Base-by-base conservation (phyloP, 2,113 vertebrate species). In the Cinclus mexicanus region DNA sequence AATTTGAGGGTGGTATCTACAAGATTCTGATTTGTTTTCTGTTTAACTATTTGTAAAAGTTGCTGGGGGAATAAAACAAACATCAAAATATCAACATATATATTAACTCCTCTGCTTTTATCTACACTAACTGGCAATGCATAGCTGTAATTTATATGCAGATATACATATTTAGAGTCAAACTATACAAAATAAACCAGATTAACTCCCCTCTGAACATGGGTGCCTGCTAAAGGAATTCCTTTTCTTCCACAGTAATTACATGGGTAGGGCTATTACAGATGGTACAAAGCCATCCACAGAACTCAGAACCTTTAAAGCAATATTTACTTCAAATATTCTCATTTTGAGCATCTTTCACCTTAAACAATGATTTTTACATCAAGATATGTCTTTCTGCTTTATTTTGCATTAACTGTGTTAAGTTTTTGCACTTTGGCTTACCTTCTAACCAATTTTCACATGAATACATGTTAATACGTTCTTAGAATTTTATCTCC, bases 1-100 rank as follows among this genome's bases (percentile, higher is more conserved):
- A 99, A 99, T 94, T 99, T 99, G 80, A 99, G 98, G 10, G 99
- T 99, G 90, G 99, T 99, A 60, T 99, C 99, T 97, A 99, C 99
- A 33, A 98, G 98, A 82, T 98, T 99, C 97, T 99, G 99, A 93
- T 98, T 98, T 5, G 99, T 99, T 98, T 99, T 99, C 98, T 99
- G 99, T 92, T 99, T 98, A 93, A 99, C 99, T 57, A 99, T 99
- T 98, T 99, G 99, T 88, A 99, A 98, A 95, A 99, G 98, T 99
- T 99, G 99, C 99, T 99, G 74, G 25, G 11, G 22, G 0, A 3
- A 9, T 11, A 24, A 26, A 78, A 25, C 64, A n/a, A 25, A 14
- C 74, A 20, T 10, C 3, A 10, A 63, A 56, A 83, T 72, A 60
- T 44, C 6, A 65, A 71, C 33, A n/a, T 25, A 29, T 2, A 0